These are phyloP conservation scores for Sicus ferrugineus DNA, from an alignment of 2,888 invertebrate genomes.

Conservation along the genomic window DNA sequence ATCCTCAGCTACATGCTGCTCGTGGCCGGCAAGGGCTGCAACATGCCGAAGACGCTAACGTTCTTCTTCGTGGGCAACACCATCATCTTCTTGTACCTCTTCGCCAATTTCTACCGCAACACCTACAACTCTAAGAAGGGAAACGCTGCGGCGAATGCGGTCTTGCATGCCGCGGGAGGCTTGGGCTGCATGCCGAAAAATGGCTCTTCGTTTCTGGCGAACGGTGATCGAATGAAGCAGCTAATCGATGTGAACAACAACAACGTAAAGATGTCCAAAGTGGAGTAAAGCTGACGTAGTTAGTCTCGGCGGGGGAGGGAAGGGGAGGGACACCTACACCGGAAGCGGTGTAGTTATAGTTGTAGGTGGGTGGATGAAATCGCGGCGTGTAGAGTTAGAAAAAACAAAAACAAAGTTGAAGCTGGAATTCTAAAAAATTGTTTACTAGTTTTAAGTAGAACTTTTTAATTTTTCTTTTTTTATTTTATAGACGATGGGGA, in stretches of 20 bases:
- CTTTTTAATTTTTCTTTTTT: constrained; percentile 4
- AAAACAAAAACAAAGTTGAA: no score
- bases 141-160: constrained; percentile 45
- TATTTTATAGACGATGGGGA: constrained; percentile 1
- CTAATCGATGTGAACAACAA: constrained; percentile 61
- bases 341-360: constrained; percentile 5
- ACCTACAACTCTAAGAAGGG: constrained; percentile 65
- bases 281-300: constrained; percentile 47
- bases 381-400: no score
- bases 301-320: no score
- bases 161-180: constrained; percentile 55
- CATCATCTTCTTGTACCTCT: constrained; percentile 69
- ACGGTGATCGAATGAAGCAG: constrained; percentile 56
- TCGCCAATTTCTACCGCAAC: constrained; percentile 69
- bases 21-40: constrained; percentile 67
- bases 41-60: constrained; percentile 67
- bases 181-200: constrained; percentile 56
- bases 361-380: no score
- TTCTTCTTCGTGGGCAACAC: constrained; percentile 69
- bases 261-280: constrained; percentile 52
- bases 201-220: constrained; percentile 46
- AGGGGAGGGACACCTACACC: no score
- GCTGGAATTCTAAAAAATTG: constrained; percentile 1
- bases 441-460: constrained; percentile 17
- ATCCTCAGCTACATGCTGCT: constrained; percentile 71